Conservation (phyloP, 2,888 invertebrate species). For the Agrotis segetum region DNA sequence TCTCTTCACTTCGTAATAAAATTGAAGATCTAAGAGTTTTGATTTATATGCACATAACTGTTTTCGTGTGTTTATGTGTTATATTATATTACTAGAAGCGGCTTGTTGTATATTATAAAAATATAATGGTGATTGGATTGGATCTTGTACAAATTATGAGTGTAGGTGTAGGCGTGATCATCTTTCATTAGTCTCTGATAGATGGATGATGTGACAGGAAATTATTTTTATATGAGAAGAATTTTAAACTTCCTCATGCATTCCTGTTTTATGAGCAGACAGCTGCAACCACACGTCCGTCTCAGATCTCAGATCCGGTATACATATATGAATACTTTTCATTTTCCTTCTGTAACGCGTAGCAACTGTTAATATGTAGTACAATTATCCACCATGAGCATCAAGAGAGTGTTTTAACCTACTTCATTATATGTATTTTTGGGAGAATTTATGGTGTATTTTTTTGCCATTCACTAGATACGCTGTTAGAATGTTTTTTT, state of each 20-base stretch:
- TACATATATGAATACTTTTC: constrained; percentile 16
- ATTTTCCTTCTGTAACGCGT: background rate
- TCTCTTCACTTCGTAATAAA: constrained; percentile 15
- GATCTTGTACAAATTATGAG: constrained; percentile 24
- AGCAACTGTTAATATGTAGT: background rate
- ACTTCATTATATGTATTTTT: too few species aligned
- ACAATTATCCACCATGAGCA: too few species aligned
- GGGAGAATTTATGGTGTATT: too few species aligned
- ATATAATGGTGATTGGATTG: constrained; percentile 24
- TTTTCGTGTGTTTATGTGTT: constrained; percentile 25
- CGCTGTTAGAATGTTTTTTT: too few species aligned
- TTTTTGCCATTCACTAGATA: too few species aligned
- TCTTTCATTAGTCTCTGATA: constrained; percentile 12
- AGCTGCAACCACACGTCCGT: constrained; percentile 9
- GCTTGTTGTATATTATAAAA: constrained; percentile 45
- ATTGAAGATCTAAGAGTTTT: constrained; percentile 37
- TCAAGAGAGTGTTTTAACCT: too few species aligned
- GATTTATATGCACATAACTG: constrained; percentile 51
- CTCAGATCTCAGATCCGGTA: constrained; percentile 34
- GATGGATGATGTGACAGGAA: constrained; percentile 30
- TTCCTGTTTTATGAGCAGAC: constrained; percentile 43
- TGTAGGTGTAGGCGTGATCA: constrained; percentile 16
- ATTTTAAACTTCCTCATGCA: constrained; percentile 23
- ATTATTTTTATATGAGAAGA: constrained; percentile 26
- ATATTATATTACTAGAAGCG: constrained; percentile 34